Evolutionary conservation across 2,797 vertebrate genomes (phyloP).

Genomic region (Hoplostethus mediterraneus): DNA sequence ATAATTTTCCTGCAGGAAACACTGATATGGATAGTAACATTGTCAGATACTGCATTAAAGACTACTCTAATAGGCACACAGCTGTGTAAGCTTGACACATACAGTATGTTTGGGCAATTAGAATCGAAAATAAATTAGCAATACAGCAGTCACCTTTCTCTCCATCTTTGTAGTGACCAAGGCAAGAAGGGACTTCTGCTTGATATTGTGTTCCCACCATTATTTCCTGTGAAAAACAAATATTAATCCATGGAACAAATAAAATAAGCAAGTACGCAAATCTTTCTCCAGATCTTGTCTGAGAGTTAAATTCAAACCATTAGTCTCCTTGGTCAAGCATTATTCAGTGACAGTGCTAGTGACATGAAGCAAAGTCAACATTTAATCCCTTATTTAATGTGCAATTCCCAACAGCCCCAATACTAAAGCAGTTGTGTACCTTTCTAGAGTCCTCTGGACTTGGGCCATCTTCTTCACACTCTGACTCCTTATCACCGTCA

Average conservation of each 20-base stretch:
- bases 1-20: no score
- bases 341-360: neutral
- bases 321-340: no score
- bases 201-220: conserved; percentile 97
- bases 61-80: neutral
- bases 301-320: no score
- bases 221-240: conserved; percentile 89
- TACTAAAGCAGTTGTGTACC: conserved; percentile 74
- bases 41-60: neutral
- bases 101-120: neutral
- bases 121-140: neutral
- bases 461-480: conserved; percentile 92
- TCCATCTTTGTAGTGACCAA: conserved; percentile 86
- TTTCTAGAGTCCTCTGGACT: conserved; percentile 96
- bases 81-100: neutral
- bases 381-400: neutral
- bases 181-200: conserved; percentile 93
- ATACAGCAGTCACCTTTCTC: conserved; percentile 86
- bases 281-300: neutral
- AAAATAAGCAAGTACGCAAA: neutral
- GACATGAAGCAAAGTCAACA: neutral
- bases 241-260: neutral
- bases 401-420: no score
- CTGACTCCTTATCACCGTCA: conserved; percentile 97
- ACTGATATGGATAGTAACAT: no score